Evolutionary conservation across 2,113 vertebrate genomes (phyloP), one percentile per base, ranked within the genome.

Genomic region (Calidris pygmaea): DNA sequence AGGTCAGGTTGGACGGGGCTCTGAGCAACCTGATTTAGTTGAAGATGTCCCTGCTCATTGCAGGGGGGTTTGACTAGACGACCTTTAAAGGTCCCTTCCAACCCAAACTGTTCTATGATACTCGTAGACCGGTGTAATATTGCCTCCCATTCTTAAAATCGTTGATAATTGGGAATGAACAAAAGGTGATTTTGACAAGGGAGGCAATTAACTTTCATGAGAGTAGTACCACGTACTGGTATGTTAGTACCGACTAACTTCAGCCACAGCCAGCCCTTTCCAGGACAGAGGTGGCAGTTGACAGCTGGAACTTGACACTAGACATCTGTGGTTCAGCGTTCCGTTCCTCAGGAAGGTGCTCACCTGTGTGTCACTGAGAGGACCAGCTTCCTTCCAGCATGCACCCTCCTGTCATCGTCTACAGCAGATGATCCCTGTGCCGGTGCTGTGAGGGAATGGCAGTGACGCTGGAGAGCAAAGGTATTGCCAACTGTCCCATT

Each of bases 381-480:
- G 10, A 34, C 27, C 23, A 18, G 0, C 29, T 22, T n/a, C 63
- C 11, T 48, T 30, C 47, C 4, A 6, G 26, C 41, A 4, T 2
- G 8, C 7, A 3, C 11, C 17, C 8, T 30, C 37, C 19, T 37
- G 35, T 53, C 26, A 3, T 4, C 0, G 0, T 17, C 66, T 53
- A 1, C 66, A 35, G 50, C 72, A 29, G 34, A 3, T 13, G 4
- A 21, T 30, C 47, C 35, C 48, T n/a, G 14, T 20, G 16, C 55
- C 19, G 20, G 27, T 63, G 55, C 76, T n/a, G 41, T 14, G 55
- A 50, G 55, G 67, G 35, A 43, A 30, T 3, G 20, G 55, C n/a
- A 18, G 4, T 2, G 45, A 41, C 66, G 45, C 34, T 3, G 12
- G 35, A 9, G 56, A 52, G 63, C 13, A 3, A 26, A 14, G 21